phyloP scores from a whole-genome alignment of 2,797 vertebrate genomes.

The Miichthys miiuy region DNA sequence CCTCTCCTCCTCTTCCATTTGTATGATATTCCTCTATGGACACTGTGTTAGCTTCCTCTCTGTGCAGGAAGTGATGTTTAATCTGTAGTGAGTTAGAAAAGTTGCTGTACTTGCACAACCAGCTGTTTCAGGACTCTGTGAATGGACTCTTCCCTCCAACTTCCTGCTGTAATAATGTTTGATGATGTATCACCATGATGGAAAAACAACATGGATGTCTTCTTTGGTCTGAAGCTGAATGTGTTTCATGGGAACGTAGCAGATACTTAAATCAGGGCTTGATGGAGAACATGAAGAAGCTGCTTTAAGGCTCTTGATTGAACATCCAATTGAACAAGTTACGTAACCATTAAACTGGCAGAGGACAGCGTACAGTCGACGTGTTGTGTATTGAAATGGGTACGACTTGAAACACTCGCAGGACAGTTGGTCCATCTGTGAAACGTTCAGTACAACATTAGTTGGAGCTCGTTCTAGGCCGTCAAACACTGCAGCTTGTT shows the following conservation, averaged over 20 bases:
- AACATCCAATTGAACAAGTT: neutral
- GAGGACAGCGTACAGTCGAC: neutral
- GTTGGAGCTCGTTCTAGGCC: too few relatives aligned
- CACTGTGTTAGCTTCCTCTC: constrained; percentile 40
- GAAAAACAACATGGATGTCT: neutral
- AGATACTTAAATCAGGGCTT: neutral
- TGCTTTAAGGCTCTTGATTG: neutral
- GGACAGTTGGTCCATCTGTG: neutral
- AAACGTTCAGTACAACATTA: neutral
- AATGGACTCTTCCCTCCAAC: constrained; percentile 33
- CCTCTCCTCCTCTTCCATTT: constrained; percentile 21
- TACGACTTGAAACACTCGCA: neutral
- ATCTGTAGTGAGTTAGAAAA: constrained; percentile 54
- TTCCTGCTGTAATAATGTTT: constrained; percentile 1
- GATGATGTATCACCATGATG: neutral
- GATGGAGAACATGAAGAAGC: constrained; percentile 5
- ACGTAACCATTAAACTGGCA: neutral
- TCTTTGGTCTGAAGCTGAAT: constrained; percentile 4
- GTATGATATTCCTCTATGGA: constrained; percentile 46
- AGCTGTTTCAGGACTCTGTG: constrained; percentile 52
- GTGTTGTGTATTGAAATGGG: neutral
- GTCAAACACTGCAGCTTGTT: too few relatives aligned
- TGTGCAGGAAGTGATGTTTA: constrained; percentile 59
- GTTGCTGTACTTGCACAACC: constrained; percentile 47
- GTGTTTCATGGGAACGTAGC: constrained; percentile 8